Base-by-base conservation (phyloP, 1,140 invertebrate species). In the Bombus waltoni region DNA sequence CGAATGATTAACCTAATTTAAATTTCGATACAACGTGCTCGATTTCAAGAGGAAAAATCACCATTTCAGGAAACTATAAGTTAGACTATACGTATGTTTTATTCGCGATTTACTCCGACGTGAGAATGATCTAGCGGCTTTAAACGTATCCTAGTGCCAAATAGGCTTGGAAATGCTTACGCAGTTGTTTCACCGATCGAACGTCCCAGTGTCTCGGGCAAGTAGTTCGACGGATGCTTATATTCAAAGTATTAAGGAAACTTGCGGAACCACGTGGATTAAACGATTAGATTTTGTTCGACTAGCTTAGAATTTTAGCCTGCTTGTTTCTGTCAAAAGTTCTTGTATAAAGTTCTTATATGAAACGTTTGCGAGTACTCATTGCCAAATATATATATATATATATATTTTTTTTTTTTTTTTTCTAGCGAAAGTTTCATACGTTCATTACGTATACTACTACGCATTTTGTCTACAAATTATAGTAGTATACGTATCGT, bases 141-240 rank as follows among this genome's bases (percentile, higher is more conserved):
- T 76, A 76, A 76, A 35, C 13, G 35, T 76, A 32, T 25, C 47
- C 22, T 25, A 76, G 74, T 76, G 74, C 32, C 47, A 76, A 76
- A 76, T 76, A 76, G 32, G 74, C 47, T 22, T 76, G 74, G 44
- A 76, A 76, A 28, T 76, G 74, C 74, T 76, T 59, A 76, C 38
- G 74, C 74, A 76, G 74, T 76, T 76, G 74, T 76, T 76, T 76
- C 47, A 15, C 35, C 74, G 74, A 76, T 76, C 74, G 74, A 76
- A 76, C 47, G 35, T 76, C 10, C 47, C 25, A 28, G 74, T 76
- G 47, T 53, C 74, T 38, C 13, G 47, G 11, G 47, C 35, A 76
- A 76, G 74, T 53, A 57, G 44, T 3, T 53, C 32, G 35, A 76
- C 44, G 13, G 32, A 38, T 59, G 57, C 47, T 76, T 59, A 57